Percentiles rank a stretch among this genome's conserved stretches.
phyloP scores from a whole-genome alignment of 2,888 invertebrate genomes.

The Morpho achilles region DNA sequence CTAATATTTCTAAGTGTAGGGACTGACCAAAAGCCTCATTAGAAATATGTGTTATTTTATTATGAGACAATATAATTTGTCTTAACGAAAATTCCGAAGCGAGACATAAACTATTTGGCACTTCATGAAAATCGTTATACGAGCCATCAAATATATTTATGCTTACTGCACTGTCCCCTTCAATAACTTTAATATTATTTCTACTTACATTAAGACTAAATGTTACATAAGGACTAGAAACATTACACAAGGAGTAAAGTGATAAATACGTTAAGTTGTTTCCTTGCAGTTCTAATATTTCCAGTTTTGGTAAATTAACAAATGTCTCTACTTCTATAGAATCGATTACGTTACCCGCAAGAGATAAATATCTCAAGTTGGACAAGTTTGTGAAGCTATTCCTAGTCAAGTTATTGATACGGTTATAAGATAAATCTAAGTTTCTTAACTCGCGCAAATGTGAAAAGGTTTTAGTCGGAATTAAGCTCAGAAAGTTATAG shows the following conservation, averaged over 20 bases:
- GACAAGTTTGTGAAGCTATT: slow-evolving; percentile 88
- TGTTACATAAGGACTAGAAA: slow-evolving; percentile 82
- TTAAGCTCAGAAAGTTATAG: slow-evolving; percentile 86
- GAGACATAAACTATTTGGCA: slow-evolving; percentile 83
- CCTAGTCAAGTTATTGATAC: slow-evolving; percentile 83
- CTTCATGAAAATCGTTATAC: slow-evolving; percentile 82
- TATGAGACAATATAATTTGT: slow-evolving; percentile 86
- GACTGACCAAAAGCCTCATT: slow-evolving; percentile 87
- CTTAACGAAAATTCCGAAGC: slow-evolving; percentile 82
- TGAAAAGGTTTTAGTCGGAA: slow-evolving; percentile 85
- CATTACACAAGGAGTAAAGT: slow-evolving; percentile 83
- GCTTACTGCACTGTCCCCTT: slow-evolving; percentile 75
- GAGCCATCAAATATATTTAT: slow-evolving; percentile 85
- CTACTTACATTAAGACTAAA: slow-evolving; percentile 88
- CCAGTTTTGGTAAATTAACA: slow-evolving; percentile 85
- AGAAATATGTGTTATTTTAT: slow-evolving; percentile 84
- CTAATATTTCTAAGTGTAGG: slow-evolving; percentile 84
- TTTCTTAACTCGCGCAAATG: slow-evolving; percentile 86
- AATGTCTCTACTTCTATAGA: slow-evolving; percentile 87
- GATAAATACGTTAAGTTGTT: slow-evolving; percentile 86
- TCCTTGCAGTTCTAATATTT: slow-evolving; percentile 88
- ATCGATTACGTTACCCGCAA: slow-evolving; percentile 89
- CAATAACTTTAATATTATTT: slow-evolving; percentile 79
- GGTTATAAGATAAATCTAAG: slow-evolving; percentile 88
- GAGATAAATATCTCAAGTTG: slow-evolving; percentile 88